Percentiles rank a stretch among this genome's conserved stretches.
Conservation (phyloP, 2,797 vertebrate species). For the Brachyalestes nurse region DNA sequence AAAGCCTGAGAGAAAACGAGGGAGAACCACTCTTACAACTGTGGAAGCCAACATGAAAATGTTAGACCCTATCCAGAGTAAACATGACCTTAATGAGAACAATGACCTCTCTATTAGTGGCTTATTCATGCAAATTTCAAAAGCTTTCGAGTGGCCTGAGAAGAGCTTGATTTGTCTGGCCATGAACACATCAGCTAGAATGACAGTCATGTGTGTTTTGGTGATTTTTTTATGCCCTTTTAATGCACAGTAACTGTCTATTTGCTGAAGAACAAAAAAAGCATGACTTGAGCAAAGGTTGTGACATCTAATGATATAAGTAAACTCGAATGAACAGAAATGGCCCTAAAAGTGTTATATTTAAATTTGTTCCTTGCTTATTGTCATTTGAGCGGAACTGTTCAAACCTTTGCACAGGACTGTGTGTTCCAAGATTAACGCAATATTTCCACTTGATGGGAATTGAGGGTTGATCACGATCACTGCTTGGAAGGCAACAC, state of each 20-base stretch:
- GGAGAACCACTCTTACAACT: neutral
- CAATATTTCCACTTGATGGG: too few relatives aligned
- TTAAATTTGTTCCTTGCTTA: too few relatives aligned
- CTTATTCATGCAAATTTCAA: slow-evolving; percentile 54
- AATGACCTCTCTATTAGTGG: slow-evolving; percentile 13
- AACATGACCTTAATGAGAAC: slow-evolving; percentile 27
- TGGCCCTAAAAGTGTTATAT: too few relatives aligned
- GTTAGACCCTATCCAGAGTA: slow-evolving; percentile 38
- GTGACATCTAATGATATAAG: too few relatives aligned
- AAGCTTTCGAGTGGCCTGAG: slow-evolving; percentile 26
- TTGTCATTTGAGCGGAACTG: too few relatives aligned
- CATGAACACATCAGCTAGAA: neutral
- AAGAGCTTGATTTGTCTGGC: neutral
- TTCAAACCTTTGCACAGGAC: too few relatives aligned
- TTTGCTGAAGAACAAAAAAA: neutral
- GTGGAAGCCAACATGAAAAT: slow-evolving; percentile 36
- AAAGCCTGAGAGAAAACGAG: neutral
- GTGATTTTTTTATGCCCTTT: neutral
- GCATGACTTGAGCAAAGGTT: too few relatives aligned
- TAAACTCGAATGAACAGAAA: too few relatives aligned
- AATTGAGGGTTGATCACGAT: neutral
- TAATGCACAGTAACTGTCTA: neutral
- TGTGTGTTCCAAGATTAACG: too few relatives aligned
- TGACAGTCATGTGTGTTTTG: neutral
- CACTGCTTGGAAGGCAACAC: neutral